Percentiles rank a stretch among this genome's conserved stretches.
phyloP scores from a whole-genome alignment of 2,888 invertebrate species.

The Melieria omissa region DNA sequence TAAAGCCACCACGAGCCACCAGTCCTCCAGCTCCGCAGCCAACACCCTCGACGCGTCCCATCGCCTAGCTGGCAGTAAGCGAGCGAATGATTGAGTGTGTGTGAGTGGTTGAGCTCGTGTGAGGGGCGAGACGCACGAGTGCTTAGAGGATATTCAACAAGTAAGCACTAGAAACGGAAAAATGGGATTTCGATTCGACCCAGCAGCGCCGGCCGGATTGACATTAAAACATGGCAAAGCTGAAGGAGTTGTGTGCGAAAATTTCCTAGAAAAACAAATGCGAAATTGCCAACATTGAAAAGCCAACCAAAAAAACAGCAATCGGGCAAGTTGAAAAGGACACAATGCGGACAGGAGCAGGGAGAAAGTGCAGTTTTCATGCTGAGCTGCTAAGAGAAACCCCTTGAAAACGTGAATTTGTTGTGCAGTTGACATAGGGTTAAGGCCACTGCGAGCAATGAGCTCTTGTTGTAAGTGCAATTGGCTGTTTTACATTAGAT shows the following conservation, averaged over 20 bases:
- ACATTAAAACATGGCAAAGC: conserved; percentile 21
- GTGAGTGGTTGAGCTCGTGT: conserved; percentile 2
- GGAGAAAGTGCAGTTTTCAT: background rate
- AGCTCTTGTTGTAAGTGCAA: too few species aligned
- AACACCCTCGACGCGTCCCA: background rate
- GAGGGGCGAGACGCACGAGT: conserved; percentile 22
- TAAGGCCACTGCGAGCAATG: too few species aligned
- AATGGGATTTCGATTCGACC: conserved; percentile 36
- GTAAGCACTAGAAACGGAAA: conserved; percentile 24
- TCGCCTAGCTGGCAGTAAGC: background rate
- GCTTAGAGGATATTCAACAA: conserved; percentile 40
- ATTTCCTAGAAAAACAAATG: conserved; percentile 29
- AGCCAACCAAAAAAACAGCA: conserved; percentile 46
- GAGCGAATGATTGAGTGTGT: background rate
- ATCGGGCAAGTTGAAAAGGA: background rate
- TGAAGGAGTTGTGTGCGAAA: conserved; percentile 34
- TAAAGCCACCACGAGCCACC: conserved; percentile 34
- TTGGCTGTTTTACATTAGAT: too few species aligned
- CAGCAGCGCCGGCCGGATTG: conserved; percentile 2
- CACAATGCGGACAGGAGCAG: background rate
- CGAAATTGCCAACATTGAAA: conserved; percentile 35
- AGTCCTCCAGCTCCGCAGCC: conserved; percentile 7
- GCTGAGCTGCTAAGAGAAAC: background rate
- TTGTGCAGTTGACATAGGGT: too few species aligned
- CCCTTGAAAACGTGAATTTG: background rate